Evolutionary conservation across 2,888 invertebrate genomes (phyloP).

Genomic region (Lasioglossum pauxillum): DNA sequence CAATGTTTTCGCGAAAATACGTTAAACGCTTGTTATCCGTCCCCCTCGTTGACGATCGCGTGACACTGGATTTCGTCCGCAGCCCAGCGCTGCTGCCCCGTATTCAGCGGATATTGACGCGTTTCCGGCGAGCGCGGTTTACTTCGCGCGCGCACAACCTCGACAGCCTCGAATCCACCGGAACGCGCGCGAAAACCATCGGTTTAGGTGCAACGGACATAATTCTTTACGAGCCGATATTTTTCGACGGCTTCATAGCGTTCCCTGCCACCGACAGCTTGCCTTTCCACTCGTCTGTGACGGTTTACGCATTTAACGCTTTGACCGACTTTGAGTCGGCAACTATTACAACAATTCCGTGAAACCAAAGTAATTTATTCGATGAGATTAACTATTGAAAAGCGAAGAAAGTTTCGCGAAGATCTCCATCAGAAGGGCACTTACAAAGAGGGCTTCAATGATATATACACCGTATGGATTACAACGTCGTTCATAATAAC

Average conservation of each 20-base stretch:
- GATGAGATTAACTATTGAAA: neutral
- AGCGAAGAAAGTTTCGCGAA: neutral
- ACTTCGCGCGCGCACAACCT: neutral
- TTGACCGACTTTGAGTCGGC: neutral
- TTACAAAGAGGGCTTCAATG: neutral
- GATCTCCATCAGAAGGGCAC: neutral
- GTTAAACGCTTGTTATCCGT: constrained; percentile 51
- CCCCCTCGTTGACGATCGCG: constrained; percentile 37
- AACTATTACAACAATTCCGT: neutral
- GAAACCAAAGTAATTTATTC: neutral
- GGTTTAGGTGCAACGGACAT: constrained; percentile 7
- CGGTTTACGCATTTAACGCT: neutral
- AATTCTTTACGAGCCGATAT: constrained; percentile 34
- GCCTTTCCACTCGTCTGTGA: neutral
- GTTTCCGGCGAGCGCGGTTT: constrained; percentile 36
- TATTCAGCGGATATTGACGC: constrained; percentile 19
- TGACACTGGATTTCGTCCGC: constrained; percentile 34
- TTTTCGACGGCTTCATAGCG: neutral
- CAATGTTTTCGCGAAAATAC: constrained; percentile 52
- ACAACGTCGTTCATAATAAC: neutral
- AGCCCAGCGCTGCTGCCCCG: constrained; percentile 3
- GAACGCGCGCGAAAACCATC: constrained; percentile 2
- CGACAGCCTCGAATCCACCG: neutral
- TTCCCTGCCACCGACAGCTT: constrained; percentile 2
- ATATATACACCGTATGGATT: neutral